Conservation (phyloP, 2,113 vertebrate genomes). For the Paedocypris sp. region DNA sequence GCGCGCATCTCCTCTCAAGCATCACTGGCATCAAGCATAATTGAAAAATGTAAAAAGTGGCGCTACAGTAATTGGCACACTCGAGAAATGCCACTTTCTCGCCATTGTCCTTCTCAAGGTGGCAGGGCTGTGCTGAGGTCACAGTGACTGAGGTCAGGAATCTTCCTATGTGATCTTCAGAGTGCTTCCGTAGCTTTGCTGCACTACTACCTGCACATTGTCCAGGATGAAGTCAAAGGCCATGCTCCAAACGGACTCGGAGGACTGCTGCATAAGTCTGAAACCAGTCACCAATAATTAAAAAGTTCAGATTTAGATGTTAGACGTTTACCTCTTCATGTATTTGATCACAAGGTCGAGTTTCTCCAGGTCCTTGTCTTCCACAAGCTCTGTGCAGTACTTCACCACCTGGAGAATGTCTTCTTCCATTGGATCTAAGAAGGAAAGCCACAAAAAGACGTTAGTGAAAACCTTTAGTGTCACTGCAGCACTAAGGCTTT, state of each 20-base stretch:
- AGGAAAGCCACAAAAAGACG: neutral
- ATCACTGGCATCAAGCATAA: constrained; percentile 4
- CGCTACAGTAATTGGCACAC: constrained; percentile 14
- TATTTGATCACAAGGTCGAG: constrained; percentile 92
- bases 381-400: constrained; percentile 93
- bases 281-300: neutral
- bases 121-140: constrained; percentile 23
- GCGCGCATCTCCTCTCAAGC: neutral
- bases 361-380: constrained; percentile 93
- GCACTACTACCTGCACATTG: constrained; percentile 95
- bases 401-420: constrained; percentile 95
- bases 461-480: neutral
- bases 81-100: neutral
- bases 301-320: neutral
- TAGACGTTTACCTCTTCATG: constrained; percentile 95
- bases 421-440: constrained; percentile 93
- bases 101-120: constrained; percentile 8
- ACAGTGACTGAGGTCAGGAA: constrained; percentile 31
- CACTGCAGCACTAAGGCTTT: neutral
- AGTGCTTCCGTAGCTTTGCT: constrained; percentile 93
- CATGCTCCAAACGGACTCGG: constrained; percentile 98
- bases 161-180: constrained; percentile 76
- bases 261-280: constrained; percentile 93
- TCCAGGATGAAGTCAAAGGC: constrained; percentile 98
- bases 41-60: neutral